Percentiles rank a stretch among this genome's conserved stretches.
Evolutionary conservation across 53 echinoderm and acorn worm species (phyloP).

Genomic region (Stichopus horrens): DNA sequence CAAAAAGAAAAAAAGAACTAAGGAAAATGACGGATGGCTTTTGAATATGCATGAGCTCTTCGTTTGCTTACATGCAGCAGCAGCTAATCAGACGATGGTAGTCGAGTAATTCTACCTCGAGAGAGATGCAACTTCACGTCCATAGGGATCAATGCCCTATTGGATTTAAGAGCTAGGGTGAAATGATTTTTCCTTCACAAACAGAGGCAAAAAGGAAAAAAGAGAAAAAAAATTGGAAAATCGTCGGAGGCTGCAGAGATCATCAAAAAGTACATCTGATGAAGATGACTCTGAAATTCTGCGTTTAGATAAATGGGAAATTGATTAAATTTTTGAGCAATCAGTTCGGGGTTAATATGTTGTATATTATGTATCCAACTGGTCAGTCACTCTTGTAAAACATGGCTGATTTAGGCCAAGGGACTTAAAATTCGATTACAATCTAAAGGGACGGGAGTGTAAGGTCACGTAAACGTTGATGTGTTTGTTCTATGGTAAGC

Average conservation of each 20-base stretch:
- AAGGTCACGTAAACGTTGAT: too few species aligned
- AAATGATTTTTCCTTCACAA: not conserved
- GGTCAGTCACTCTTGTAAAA: conserved; percentile 3
- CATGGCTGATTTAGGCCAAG: not conserved
- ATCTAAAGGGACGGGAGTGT: not conserved
- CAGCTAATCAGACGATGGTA: conserved; percentile 20
- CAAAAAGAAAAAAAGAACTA: not conserved
- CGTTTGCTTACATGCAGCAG: not conserved
- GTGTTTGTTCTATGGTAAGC: not conserved
- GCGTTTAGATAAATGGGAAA: not conserved
- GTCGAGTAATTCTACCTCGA: conserved; percentile 5
- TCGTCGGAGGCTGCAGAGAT: not conserved
- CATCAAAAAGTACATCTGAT: conserved; percentile 3
- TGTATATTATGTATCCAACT: conserved; percentile 17
- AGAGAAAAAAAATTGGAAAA: not conserved
- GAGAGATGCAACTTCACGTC: not conserved
- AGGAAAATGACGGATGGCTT: conserved; percentile 12
- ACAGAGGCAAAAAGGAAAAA: too few species aligned
- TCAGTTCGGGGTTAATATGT: not conserved
- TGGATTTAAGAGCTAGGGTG: not conserved
- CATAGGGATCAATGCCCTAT: conserved; percentile 43
- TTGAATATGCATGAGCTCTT: conserved; percentile 22
- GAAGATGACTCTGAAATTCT: not conserved
- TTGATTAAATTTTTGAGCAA: conserved; percentile 5
- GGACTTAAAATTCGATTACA: not conserved